phyloP scores from a whole-genome alignment of 2,113 vertebrate genomes.

The Isichthys henryi region DNA sequence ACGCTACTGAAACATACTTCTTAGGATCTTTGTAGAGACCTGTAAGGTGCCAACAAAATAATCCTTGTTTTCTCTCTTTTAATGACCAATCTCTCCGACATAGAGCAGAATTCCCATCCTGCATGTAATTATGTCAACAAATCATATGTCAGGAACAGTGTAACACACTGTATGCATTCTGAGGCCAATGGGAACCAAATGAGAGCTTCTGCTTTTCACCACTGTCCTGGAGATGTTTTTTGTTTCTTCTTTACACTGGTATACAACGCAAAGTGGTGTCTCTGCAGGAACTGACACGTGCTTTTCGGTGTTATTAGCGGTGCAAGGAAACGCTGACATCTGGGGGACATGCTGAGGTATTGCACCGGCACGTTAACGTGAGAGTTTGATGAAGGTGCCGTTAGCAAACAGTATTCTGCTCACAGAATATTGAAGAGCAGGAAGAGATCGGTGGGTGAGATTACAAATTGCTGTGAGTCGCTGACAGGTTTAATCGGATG shows the following conservation, averaged over 20 bases:
- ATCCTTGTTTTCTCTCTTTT: not conserved
- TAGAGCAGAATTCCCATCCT: not conserved
- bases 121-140: not conserved
- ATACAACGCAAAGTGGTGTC: constrained; percentile 44
- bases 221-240: not conserved
- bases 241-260: not conserved
- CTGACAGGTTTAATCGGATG: not conserved
- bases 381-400: not conserved
- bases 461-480: not conserved
- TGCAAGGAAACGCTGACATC: constrained; percentile 55
- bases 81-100: not conserved
- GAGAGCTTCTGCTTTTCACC: not conserved
- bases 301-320: constrained; percentile 61
- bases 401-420: not conserved
- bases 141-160: not conserved
- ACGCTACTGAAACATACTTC: not conserved
- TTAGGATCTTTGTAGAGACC: not conserved
- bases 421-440: not conserved
- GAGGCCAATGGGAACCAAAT: not conserved
- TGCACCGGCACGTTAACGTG: not conserved
- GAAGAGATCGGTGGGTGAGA: not conserved
- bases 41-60: not conserved
- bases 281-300: constrained; percentile 63
- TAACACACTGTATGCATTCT: not conserved
- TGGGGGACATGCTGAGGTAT: constrained; percentile 57